Evolutionary conservation across 2,113 vertebrate species (phyloP).

Genomic region (Gymnorhina tibicen): DNA sequence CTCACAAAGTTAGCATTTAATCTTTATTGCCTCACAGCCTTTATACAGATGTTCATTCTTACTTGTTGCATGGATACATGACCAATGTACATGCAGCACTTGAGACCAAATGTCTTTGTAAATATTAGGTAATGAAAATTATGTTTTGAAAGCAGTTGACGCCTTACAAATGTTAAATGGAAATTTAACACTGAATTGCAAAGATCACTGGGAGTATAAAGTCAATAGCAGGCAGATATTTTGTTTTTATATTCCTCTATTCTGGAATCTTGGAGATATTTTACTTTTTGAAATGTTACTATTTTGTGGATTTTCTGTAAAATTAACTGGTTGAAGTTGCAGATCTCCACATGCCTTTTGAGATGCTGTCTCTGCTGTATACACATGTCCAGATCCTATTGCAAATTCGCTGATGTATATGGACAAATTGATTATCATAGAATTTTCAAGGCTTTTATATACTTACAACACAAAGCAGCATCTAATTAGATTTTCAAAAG

Average conservation of each 20-base stretch:
- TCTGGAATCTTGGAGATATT: neutral
- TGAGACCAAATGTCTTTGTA: neutral
- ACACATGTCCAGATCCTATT: neutral
- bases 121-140: neutral
- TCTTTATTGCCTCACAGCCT: slow-evolving; percentile 7
- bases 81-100: neutral
- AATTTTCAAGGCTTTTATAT: neutral
- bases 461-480: neutral
- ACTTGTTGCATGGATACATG: neutral
- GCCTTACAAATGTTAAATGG: neutral
- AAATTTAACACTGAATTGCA: neutral
- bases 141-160: neutral
- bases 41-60: neutral
- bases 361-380: neutral
- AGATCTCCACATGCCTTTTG: neutral
- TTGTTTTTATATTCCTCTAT: neutral
- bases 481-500: neutral
- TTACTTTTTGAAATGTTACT: neutral
- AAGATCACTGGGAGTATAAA: neutral
- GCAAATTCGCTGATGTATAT: neutral
- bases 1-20: slow-evolving; percentile 29
- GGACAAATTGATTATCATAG: neutral
- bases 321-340: neutral
- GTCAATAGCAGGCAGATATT: neutral
- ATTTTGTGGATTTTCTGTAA: neutral